These are phyloP conservation scores for Alauda arvensis DNA, from an alignment of 2,797 vertebrate genomes.

Conservation along the genomic window DNA sequence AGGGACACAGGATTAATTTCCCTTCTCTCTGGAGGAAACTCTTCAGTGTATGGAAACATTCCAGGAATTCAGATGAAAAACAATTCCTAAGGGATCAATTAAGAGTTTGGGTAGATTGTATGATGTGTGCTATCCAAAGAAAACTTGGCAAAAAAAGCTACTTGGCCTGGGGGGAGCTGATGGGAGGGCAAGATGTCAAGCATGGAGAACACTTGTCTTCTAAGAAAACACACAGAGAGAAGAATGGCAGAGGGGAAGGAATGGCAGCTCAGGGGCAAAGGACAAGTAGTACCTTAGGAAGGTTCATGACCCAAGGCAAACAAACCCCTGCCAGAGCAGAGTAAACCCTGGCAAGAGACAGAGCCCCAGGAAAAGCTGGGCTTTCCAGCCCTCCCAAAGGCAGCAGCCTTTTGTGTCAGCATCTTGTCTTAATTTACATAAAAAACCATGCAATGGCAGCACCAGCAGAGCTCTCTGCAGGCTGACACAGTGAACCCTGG, in stretches of 20 bases:
- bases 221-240: background rate
- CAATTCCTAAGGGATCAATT: constrained; percentile 18
- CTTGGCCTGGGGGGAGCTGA: background rate
- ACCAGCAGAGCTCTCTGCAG: background rate
- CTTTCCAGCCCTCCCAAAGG: background rate
- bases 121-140: background rate
- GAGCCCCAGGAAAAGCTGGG: background rate
- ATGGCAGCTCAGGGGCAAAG: background rate
- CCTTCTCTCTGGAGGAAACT: background rate
- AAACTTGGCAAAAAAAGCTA: background rate
- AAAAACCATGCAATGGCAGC: background rate
- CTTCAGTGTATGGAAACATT: background rate
- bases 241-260: background rate
- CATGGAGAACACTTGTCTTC: background rate
- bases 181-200: background rate
- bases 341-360: background rate
- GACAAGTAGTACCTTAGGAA: background rate
- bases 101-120: background rate
- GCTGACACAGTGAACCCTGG: background rate
- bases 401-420: background rate
- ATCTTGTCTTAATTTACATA: background rate
- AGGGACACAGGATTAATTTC: background rate
- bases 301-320: background rate
- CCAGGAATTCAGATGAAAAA: constrained; percentile 21
- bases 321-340: background rate